A percentile compares a stretch with the other conserved stretches of the same genome.
Conservation (phyloP, 2,797 vertebrate genomes). For the Tachyglossus aculeatus region DNA sequence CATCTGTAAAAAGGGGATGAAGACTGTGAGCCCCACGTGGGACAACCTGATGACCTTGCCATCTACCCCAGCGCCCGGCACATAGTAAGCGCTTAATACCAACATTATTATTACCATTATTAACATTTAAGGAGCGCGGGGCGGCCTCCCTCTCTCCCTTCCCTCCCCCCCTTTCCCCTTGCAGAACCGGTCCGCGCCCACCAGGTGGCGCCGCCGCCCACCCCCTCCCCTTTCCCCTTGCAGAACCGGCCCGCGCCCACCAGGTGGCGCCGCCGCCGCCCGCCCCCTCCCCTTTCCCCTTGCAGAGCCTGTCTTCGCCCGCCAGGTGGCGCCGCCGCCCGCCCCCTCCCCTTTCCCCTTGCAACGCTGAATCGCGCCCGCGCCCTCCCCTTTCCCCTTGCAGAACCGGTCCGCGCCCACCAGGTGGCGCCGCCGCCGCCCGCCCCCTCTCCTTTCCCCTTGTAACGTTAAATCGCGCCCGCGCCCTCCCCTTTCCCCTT, state of each 20-base stretch:
- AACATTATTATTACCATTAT: too few species aligned
- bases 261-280: conserved; percentile 36
- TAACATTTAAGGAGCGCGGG: too few species aligned
- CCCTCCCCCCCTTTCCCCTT: neutral
- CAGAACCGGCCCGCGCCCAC: neutral
- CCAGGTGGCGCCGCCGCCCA: conserved; percentile 35
- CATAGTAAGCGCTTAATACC: too few species aligned
- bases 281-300: too few species aligned
- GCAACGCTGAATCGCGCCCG: too few species aligned
- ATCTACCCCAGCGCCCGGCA: too few species aligned
- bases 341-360: conserved; percentile 29
- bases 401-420: neutral
- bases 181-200: conserved; percentile 37
- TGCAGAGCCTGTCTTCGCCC: conserved; percentile 41
- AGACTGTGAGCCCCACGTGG: too few species aligned
- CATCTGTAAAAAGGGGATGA: too few species aligned
- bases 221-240: neutral
- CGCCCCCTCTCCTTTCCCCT: conserved; percentile 1
- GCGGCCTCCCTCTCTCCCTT: too few species aligned
- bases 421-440: neutral
- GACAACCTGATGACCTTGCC: too few species aligned
- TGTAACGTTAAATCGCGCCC: neutral
- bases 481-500: neutral
- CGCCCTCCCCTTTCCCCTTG: neutral
- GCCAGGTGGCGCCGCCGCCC: conserved; percentile 56